phyloP scores from a whole-genome alignment of 2,113 vertebrate genomes.

The Saiga tatarica region DNA sequence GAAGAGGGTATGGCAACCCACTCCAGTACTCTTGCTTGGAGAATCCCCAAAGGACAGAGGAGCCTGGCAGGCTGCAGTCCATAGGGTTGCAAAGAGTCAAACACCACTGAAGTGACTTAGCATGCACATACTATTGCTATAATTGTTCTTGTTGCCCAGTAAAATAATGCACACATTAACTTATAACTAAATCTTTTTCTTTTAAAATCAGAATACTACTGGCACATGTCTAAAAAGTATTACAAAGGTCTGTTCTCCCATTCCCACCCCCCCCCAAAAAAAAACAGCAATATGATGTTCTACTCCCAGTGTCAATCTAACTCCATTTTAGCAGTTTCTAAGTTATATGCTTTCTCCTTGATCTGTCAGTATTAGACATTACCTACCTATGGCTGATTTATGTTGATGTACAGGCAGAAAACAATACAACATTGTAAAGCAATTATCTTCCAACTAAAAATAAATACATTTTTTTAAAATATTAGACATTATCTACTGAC shows the following conservation, averaged over 20 bases:
- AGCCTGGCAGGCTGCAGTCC: neutral
- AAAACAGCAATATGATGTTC: neutral
- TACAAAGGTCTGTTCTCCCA: neutral
- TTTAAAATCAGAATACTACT: neutral
- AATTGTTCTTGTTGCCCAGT: neutral
- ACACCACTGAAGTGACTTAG: neutral
- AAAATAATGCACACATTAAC: neutral
- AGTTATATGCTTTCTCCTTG: neutral
- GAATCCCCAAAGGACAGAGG: neutral
- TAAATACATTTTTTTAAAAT: neutral
- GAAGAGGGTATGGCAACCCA: neutral
- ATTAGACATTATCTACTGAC: neutral
- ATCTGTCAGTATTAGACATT: neutral
- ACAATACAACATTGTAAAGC: neutral
- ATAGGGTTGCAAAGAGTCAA: neutral
- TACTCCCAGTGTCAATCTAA: neutral
- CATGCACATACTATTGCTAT: neutral
- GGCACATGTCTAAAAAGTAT: neutral
- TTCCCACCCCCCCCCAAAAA: too few relatives aligned
- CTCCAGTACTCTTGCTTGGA: neutral
- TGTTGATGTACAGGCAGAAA: neutral
- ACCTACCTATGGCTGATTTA: neutral
- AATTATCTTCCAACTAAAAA: neutral
- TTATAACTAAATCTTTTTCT: neutral
- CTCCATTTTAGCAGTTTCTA: neutral